Evolutionary conservation across 2,888 invertebrate species (phyloP).

Genomic region (Thymelicus lineola): DNA sequence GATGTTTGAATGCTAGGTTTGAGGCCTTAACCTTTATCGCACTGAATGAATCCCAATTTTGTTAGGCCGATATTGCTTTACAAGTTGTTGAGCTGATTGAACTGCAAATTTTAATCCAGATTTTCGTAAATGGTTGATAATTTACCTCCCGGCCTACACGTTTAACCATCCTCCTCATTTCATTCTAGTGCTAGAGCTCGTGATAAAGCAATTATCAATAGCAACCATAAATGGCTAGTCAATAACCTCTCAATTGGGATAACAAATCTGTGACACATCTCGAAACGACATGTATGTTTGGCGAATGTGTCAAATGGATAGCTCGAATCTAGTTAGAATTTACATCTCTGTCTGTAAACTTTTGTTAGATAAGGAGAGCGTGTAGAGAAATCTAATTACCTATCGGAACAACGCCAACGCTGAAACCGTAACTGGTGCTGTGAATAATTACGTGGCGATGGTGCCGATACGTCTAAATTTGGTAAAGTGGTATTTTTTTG

Average conservation of each 20-base stretch:
- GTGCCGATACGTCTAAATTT: slow-evolving; percentile 38
- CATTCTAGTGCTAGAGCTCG: neutral
- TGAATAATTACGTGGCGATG: slow-evolving; percentile 37
- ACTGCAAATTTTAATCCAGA: too few species aligned
- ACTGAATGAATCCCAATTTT: too few species aligned
- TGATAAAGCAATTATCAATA: slow-evolving; percentile 10
- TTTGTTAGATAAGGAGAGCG: slow-evolving; percentile 21
- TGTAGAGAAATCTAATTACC: slow-evolving; percentile 31
- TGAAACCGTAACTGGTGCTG: slow-evolving; percentile 30
- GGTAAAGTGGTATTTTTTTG: slow-evolving; percentile 34
- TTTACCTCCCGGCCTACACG: neutral
- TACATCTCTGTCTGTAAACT: slow-evolving; percentile 20
- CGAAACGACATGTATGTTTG: slow-evolving; percentile 17
- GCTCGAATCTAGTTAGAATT: slow-evolving; percentile 3
- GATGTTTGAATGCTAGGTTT: too few species aligned
- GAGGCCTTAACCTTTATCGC: too few species aligned
- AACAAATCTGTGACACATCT: slow-evolving; percentile 28
- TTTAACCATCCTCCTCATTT: neutral
- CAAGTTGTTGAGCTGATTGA: too few species aligned
- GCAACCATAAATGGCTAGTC: slow-evolving; percentile 8
- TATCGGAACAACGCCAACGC: slow-evolving; percentile 38
- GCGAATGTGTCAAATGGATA: slow-evolving; percentile 27
- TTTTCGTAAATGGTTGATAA: too few species aligned
- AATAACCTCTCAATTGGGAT: slow-evolving; percentile 29
- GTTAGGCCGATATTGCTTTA: too few species aligned